Conservation (phyloP, 2,888 invertebrate species). For the Abscondita cerata region DNA sequence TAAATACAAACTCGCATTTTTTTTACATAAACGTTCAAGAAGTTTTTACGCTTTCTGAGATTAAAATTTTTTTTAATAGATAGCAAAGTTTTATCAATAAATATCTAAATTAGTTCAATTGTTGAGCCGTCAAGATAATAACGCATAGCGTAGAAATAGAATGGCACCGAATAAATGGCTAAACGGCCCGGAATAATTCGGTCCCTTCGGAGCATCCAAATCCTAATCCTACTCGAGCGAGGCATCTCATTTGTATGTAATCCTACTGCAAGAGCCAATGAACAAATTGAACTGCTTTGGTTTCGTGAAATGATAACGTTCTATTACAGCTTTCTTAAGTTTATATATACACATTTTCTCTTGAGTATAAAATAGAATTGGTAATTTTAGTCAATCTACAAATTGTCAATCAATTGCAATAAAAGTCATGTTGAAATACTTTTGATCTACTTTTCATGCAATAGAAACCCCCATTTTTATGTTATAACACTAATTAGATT, state of each 20-base stretch:
- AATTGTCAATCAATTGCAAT: too few relatives aligned
- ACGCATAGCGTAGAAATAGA: conserved; percentile 22
- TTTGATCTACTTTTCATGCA: too few relatives aligned
- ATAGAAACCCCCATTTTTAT: too few relatives aligned
- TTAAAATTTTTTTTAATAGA: neutral
- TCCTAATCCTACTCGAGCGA: conserved; percentile 34
- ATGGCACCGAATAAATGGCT: conserved; percentile 30
- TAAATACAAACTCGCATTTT: too few relatives aligned
- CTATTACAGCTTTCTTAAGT: too few relatives aligned
- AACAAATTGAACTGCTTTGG: conserved; percentile 33
- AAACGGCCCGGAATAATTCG: conserved; percentile 37
- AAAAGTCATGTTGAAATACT: too few relatives aligned
- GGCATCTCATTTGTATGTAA: conserved; percentile 40
- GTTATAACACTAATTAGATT: too few relatives aligned
- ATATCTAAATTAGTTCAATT: conserved; percentile 10
- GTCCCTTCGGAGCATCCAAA: conserved; percentile 34
- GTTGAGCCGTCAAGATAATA: conserved; percentile 28
- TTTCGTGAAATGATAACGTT: conserved; percentile 30
- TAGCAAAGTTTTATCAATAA: neutral
- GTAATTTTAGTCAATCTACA: too few relatives aligned
- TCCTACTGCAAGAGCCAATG: conserved; percentile 33
- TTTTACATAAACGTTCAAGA: too few relatives aligned
- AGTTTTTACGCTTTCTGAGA: too few relatives aligned
- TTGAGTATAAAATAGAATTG: too few relatives aligned
- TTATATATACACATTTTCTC: too few relatives aligned